Evolutionary conservation across 2,888 invertebrate genomes (phyloP).

Genomic region (Metallyticus violacea): DNA sequence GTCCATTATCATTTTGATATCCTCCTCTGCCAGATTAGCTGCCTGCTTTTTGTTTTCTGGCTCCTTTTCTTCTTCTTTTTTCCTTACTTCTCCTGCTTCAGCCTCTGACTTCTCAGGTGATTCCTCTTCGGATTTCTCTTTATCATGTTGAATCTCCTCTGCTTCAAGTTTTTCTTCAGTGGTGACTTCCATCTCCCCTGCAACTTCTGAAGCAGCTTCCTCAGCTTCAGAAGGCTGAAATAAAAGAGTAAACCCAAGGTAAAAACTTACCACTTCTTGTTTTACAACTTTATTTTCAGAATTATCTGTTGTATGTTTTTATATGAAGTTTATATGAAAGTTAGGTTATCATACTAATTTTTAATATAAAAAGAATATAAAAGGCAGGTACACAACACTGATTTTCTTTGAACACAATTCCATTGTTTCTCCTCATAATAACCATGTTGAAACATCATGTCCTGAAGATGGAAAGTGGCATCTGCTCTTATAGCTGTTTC

Average conservation of each 20-base stretch:
- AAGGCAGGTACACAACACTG: too few relatives aligned
- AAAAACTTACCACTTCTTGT: too few relatives aligned
- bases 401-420: too few relatives aligned
- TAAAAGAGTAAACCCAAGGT: not conserved
- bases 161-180: not conserved
- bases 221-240: not conserved
- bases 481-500: too few relatives aligned
- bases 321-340: too few relatives aligned
- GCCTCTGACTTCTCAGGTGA: not conserved
- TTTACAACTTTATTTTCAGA: too few relatives aligned
- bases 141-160: not conserved
- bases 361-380: too few relatives aligned
- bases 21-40: not conserved
- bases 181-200: not conserved
- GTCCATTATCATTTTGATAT: not conserved
- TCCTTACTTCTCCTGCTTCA: not conserved
- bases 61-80: not conserved
- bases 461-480: too few relatives aligned
- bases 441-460: too few relatives aligned
- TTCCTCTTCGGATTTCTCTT: not conserved
- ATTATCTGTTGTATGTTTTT: too few relatives aligned
- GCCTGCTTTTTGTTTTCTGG: not conserved
- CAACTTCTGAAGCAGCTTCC: not conserved
- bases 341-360: too few relatives aligned
- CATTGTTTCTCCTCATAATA: too few relatives aligned